Evolutionary conservation across 2,888 invertebrate species (phyloP).

Genomic region (Volucella inanis): DNA sequence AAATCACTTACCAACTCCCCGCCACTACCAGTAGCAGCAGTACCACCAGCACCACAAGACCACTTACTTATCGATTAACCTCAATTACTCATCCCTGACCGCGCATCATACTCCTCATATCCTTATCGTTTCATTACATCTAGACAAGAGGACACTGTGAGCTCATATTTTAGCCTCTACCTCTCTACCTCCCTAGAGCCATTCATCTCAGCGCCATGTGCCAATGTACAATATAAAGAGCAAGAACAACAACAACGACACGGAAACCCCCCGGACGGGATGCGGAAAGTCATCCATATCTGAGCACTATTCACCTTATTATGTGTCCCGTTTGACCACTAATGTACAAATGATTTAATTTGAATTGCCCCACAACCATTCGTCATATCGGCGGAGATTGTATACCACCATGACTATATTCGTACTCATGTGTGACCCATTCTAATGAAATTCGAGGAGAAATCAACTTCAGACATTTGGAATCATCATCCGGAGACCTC

Average conservation of each 20-base stretch:
- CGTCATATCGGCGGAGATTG: conserved; percentile 33
- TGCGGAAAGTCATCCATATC: neutral
- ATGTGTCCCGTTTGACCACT: conserved; percentile 70
- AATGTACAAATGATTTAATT: conserved; percentile 73
- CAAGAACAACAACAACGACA: neutral
- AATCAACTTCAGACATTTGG: conserved; percentile 1
- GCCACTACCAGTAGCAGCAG: no score
- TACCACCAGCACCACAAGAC: conserved; percentile 8
- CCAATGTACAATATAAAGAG: neutral
- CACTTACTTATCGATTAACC: conserved; percentile 57
- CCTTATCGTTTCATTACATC: conserved; percentile 61
- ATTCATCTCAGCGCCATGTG: conserved; percentile 34
- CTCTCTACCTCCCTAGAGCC: conserved; percentile 10
- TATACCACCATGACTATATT: neutral
- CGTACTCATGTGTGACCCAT: neutral
- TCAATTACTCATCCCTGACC: conserved; percentile 62
- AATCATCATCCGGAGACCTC: neutral
- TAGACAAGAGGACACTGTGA: conserved; percentile 33
- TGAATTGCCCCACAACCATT: conserved; percentile 52
- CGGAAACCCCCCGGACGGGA: neutral
- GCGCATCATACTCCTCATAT: conserved; percentile 40
- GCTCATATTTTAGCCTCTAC: conserved; percentile 49
- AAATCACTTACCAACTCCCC: conserved; percentile 58
- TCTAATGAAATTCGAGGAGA: conserved; percentile 1
- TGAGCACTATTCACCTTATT: conserved; percentile 56